phyloP scores from a whole-genome alignment of 2,113 vertebrate species.

The Coptodon bakossiorum region DNA sequence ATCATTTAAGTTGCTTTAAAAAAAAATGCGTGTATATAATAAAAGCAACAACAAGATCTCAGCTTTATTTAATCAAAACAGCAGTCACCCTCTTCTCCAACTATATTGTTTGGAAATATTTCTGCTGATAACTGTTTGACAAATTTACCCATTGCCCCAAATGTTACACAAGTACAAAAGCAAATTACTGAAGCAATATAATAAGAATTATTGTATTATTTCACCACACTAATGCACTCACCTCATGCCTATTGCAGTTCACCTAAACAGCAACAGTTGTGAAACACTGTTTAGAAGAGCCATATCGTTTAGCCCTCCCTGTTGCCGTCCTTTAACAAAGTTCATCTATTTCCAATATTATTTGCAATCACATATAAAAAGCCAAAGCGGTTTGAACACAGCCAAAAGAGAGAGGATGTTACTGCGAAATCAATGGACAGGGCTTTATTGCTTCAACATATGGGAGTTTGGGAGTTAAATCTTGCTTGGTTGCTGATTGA shows the following conservation, averaged over 20 bases:
- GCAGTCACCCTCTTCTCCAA: not conserved
- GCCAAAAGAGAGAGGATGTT: constrained; percentile 26
- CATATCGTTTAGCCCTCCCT: not conserved
- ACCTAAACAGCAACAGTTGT: not conserved
- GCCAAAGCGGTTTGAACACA: not conserved
- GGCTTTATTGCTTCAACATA: constrained; percentile 54
- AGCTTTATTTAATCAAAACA: not conserved
- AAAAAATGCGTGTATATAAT: not conserved
- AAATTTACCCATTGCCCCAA: not conserved
- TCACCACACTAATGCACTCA: not conserved
- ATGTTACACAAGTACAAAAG: not conserved
- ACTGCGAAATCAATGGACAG: constrained; percentile 59
- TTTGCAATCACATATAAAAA: constrained; percentile 27
- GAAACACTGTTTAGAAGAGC: not conserved
- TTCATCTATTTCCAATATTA: constrained; percentile 31
- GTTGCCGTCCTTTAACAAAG: not conserved
- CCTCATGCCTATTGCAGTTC: not conserved
- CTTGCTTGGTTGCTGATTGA: constrained; percentile 64
- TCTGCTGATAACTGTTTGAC: not conserved
- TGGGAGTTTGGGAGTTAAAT: constrained; percentile 68
- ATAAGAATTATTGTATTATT: not conserved
- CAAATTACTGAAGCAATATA: not conserved
- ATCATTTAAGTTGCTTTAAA: not conserved
- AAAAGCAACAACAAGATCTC: not conserved
- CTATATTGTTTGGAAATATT: not conserved